These are phyloP conservation scores for Scaptodrosophila latifasciaeformis DNA, from an alignment of 2,888 invertebrate genomes.

Conservation along the genomic window DNA sequence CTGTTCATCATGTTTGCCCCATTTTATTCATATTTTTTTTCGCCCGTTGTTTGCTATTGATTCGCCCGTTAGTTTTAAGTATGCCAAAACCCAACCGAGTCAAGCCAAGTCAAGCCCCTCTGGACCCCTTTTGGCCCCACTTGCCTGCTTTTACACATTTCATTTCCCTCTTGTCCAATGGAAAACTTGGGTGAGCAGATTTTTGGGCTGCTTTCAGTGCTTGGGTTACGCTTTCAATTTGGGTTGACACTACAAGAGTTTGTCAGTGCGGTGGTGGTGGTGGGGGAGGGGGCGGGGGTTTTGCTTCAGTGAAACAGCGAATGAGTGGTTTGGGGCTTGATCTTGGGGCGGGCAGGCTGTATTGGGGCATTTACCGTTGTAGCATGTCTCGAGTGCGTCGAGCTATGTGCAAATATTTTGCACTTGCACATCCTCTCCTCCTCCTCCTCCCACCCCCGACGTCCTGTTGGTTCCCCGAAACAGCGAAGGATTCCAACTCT, in stretches of 20 bases:
- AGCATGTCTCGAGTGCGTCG: constrained; percentile 44
- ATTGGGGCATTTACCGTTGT: neutral
- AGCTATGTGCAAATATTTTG: constrained; percentile 21
- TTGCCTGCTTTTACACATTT: too few relatives aligned
- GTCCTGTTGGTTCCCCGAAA: neutral
- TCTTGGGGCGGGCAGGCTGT: too few relatives aligned
- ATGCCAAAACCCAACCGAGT: constrained; percentile 47
- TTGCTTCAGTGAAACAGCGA: too few relatives aligned
- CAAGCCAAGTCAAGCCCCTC: constrained; percentile 45
- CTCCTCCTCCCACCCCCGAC: too few relatives aligned
- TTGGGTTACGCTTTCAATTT: constrained; percentile 10
- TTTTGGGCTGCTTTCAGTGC: neutral
- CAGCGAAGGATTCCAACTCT: neutral
- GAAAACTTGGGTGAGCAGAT: neutral
- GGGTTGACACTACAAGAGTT: neutral
- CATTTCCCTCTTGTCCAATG: constrained; percentile 1
- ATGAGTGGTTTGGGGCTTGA: too few relatives aligned
- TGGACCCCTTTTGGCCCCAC: neutral
- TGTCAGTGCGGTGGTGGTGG: too few relatives aligned
- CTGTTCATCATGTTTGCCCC: neutral
- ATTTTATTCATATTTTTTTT: constrained; percentile 54
- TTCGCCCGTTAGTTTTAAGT: constrained; percentile 65
- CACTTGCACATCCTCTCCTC: constrained; percentile 10
- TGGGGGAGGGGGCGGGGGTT: too few relatives aligned
- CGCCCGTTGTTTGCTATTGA: constrained; percentile 40